Conservation (phyloP, 2,113 vertebrate genomes). For the Prionailurus viverrinus region DNA sequence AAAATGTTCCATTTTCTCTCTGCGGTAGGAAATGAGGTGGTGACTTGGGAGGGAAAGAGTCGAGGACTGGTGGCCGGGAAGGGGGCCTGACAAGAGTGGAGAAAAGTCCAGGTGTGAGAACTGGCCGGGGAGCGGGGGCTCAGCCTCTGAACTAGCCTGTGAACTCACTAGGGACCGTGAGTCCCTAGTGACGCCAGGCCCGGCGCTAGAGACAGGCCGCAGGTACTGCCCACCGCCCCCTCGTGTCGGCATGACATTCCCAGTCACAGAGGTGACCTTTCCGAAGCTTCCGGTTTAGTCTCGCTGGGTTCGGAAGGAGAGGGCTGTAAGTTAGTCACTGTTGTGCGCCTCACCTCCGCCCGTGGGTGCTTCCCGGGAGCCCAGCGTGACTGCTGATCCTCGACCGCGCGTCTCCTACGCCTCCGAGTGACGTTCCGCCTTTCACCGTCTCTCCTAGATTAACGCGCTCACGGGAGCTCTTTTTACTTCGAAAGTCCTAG, state of each 20-base stretch:
- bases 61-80: neutral
- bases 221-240: accelerated
- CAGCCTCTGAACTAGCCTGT: neutral
- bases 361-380: neutral
- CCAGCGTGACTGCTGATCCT: neutral
- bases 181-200: neutral
- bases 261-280: neutral
- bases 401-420: neutral
- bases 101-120: neutral
- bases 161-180: too few relatives aligned
- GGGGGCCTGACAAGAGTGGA: neutral
- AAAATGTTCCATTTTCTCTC: neutral
- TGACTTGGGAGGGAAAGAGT: neutral
- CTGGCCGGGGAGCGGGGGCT: neutral
- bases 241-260: neutral
- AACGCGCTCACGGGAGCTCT: constrained; percentile 96
- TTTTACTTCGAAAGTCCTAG: constrained; percentile 98
- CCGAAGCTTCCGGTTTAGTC: neutral
- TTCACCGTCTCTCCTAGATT: constrained; percentile 88
- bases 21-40: neutral
- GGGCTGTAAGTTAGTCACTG: neutral
- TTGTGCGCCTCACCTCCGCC: neutral
- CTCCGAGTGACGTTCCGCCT: constrained; percentile 58
- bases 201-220: neutral
- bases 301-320: neutral